Base-by-base conservation (phyloP, 2,888 invertebrate species). In the Capitulum mitella region DNA sequence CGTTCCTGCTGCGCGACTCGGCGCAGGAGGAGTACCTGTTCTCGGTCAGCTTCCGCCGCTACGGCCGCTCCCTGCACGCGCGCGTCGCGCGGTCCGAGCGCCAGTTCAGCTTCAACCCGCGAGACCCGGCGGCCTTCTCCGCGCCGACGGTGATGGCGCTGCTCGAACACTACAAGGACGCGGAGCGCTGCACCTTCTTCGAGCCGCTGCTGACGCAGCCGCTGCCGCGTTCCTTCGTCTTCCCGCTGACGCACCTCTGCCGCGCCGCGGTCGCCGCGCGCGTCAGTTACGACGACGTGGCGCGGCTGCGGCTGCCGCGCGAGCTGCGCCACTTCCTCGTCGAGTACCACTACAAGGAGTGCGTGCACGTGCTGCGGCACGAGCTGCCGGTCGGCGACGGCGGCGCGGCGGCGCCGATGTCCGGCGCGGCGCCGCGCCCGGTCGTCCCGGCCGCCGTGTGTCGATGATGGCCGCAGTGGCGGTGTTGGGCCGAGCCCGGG, bases 1-100 rank as follows among this genome's bases (percentile, higher is more conserved):
- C 98, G 1, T 98, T 98, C 87, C 89, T 98, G 43, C 88, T 98
- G 54, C 90, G 98, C 58, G 98, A 98, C 87, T 96, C 95, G 0
- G 98, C 98, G 0, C 98, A 98, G 85, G 97, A 97, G 85, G 98
- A 98, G 86, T 98, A 95, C 87, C 88, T 98, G 80, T 98, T 98
- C 88, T 96, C 95, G 32, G 96, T 96, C 78, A 97, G 97, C 84
- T 98, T 98, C 88, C 90, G 98, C 78, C 94, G 97, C 84, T 98
- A 97, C 87, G 94, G 93, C 0, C 90, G 98, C 32, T 97, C 97
- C 0, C 89, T 98, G 80, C 98, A 98, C 87, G 98, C 98, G 32
- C 90, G 98, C 83, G 95, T 98, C 82, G 98, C 98, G 85, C 95
- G 96, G 86, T 94, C 93, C 91, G 93, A 94, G 85, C 94, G 95